A percentile compares a stretch with the other conserved stretches of the same genome.
phyloP scores from a whole-genome alignment of 2,113 vertebrate species.

The Pterocles burchelli region DNA sequence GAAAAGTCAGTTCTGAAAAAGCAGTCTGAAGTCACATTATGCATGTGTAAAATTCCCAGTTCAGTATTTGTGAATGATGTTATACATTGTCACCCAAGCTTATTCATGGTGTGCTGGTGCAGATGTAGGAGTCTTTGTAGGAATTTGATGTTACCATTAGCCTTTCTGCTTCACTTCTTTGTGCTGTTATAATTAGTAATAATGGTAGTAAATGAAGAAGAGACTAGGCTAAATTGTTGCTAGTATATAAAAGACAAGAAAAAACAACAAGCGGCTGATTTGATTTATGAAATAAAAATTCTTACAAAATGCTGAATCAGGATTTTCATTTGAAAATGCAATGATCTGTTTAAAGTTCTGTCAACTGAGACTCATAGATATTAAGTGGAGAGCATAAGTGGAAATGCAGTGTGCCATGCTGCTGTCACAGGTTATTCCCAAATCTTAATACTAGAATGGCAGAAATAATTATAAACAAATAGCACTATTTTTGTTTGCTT shows the following conservation, averaged over 20 bases:
- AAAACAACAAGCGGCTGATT: not conserved
- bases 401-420: not conserved
- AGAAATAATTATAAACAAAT: not conserved
- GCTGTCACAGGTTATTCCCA: not conserved
- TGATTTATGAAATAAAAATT: not conserved
- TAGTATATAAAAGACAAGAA: not conserved
- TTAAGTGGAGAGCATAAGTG: not conserved
- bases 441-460: not conserved
- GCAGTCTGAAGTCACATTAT: not conserved
- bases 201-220: not conserved
- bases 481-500: not conserved
- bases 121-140: not conserved
- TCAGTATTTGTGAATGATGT: not conserved
- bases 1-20: not conserved
- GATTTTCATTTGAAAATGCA: not conserved
- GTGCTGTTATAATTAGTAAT: not conserved
- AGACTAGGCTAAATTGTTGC: not conserved
- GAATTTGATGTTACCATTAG: not conserved
- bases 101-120: not conserved
- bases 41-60: fast-evolving
- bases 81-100: not conserved
- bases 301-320: not conserved
- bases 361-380: not conserved
- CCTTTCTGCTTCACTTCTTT: not conserved
- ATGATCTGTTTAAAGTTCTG: not conserved